Evolutionary conservation across 2,797 vertebrate species (phyloP), one percentile per base, ranked within the genome.

Genomic region (Zenarchopterus dispar): DNA sequence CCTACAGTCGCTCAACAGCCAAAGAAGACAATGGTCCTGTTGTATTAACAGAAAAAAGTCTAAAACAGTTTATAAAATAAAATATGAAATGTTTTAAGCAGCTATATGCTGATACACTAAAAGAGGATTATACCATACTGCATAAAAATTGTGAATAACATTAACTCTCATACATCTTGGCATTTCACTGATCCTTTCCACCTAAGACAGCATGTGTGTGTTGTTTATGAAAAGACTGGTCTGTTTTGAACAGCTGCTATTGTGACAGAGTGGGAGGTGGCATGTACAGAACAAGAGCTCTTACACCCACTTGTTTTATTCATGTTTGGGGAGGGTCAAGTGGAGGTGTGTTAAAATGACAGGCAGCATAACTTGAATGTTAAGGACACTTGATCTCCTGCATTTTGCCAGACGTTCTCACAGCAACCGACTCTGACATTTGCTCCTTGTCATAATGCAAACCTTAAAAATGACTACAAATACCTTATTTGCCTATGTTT

Each of bases 1-100:
- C 78, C 80, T 80, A 80, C 80, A 51, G 17, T 77, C 71, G 2
- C 62, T 84, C 76, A 80, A 85, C 75, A 73, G 81, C 69, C 75
- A 41, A 9, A 24, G 46, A 5, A 49, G 31, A 89, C 85, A 87
- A 76, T 78, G 69, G 1, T 10, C 23, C 67, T 78, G 78, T 86
- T 75, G 22, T 31, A 23, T 47, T 61, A 67, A 43, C 28, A 67
- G 9, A 4, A 10, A 43, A 71, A 53, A 69, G 55, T 46, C 26
- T 28, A 5, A 41, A 59, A 39, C 33, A 22, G 1, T 55, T 44
- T 42, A 22, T 6, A 15, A 61, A 5, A 62, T 62, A 23, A 51
- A 69, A 3, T 41, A 5, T 13, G 10, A 10, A 16, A 0, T 13
- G n/a, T 10, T 52, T 62, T 3, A 33, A 24, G 5, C 8, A 36